phyloP scores from a whole-genome alignment of 2,888 invertebrate species.

The Cepaea hortensis region DNA sequence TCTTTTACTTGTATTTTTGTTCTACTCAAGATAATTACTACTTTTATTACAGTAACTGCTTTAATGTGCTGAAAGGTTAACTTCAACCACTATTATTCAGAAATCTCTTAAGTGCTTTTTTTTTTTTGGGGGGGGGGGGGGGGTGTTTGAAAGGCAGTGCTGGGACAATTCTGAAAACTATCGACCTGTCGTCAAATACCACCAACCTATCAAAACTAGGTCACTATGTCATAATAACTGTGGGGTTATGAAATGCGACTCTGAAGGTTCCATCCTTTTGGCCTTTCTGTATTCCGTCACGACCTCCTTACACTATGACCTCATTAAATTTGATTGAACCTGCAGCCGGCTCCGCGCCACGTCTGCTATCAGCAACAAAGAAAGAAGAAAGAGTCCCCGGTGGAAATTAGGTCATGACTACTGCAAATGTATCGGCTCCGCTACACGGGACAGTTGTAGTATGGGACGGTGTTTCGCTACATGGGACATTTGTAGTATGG shows the following conservation, averaged over 20 bases:
- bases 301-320: constrained; percentile 11
- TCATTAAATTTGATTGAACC: constrained; percentile 25
- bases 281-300: background rate
- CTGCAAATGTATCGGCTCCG: background rate
- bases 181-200: background rate
- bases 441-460: no score
- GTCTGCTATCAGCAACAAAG: constrained; percentile 13
- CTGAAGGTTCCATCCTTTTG: background rate
- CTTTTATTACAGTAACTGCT: no score
- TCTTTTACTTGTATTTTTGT: no score
- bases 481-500: no score
- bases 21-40: no score
- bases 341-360: background rate
- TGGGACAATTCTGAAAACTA: background rate
- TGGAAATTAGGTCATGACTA: constrained; percentile 20
- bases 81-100: no score
- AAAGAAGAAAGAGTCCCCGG: constrained; percentile 1
- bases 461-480: no score
- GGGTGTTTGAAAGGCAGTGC: background rate
- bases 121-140: background rate
- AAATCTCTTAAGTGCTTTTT: no score
- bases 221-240: background rate
- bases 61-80: no score
- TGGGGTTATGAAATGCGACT: background rate
- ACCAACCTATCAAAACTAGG: constrained; percentile 10